Evolutionary conservation across 1,140 invertebrate species (phyloP), one percentile per base, ranked within the genome.

Genomic region (Conus betulinus): DNA sequence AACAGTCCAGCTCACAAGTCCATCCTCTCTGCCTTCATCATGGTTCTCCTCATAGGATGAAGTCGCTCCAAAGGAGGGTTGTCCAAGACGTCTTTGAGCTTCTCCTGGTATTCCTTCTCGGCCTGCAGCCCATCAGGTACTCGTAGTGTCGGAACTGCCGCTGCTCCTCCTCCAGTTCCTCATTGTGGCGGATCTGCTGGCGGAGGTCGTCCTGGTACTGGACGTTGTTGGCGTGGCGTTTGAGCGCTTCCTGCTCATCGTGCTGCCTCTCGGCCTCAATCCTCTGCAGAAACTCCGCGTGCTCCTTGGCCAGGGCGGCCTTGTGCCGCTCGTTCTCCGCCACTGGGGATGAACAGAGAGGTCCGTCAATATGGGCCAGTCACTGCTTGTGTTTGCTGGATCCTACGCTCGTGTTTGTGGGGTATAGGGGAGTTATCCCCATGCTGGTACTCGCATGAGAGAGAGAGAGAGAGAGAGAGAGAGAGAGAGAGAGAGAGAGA

Each of bases 111-210:
- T 82, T 94, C 94, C 20, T 52, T 27, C 83, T 94, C 94, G 25
- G 94, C 93, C 81, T 93, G 92, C 87, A 93, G 87, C 53, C 91
- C 23, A 91, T 82, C n/a, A 81, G 53, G 55, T 89, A 93, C 87
- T 93, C 92, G 15, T 91, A 88, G 10, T 89, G 84, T n/a, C 92
- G 90, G 13, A 78, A 51, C 23, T 74, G 60, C 52, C 82, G 76
- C 17, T 90, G 89, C 27, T 88, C 85, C 25, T 90, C 88, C 20
- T 88, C 78, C 15, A 89, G 82, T 7, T 87, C 83, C 5, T 85
- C 57, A 60, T 93, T 93, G 87, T 92, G 93, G 6, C 86, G 91
- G 53, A 95, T 95, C 89, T 95, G 94, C 25, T 89, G 89, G n/a
- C 88, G 53, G 0, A 95, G 90, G 84, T 95, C 93, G 52, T 84